These are phyloP conservation scores for Scelioninae gen. 2 DNA, from an alignment of 2,888 invertebrate genomes.

Conservation along the genomic window DNA sequence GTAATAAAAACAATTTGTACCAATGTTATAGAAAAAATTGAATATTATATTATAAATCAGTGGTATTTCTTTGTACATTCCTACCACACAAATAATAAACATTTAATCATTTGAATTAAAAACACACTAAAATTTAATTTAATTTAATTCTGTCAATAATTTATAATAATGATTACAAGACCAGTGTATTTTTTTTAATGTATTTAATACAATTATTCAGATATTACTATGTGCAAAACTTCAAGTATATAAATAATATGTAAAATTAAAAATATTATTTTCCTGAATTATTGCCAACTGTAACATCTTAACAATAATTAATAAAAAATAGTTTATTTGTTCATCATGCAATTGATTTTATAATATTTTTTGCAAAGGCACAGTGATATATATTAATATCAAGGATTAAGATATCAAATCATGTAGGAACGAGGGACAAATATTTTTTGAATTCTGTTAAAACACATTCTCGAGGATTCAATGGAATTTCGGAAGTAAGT, in stretches of 20 bases:
- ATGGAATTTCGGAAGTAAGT: slow-evolving; percentile 71
- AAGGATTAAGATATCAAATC: slow-evolving; percentile 9
- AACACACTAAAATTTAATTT: not conserved
- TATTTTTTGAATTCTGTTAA: slow-evolving; percentile 73
- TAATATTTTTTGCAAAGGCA: too few relatives aligned
- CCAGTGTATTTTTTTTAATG: not conserved
- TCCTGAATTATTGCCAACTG: not conserved
- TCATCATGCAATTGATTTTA: not conserved
- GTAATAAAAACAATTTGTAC: slow-evolving; percentile 50
- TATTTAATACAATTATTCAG: not conserved
- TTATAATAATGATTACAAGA: not conserved
- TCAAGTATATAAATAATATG: slow-evolving; percentile 1
- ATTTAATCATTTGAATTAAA: not conserved
- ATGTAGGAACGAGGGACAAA: slow-evolving; percentile 70
- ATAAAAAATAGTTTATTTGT: not conserved
- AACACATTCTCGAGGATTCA: slow-evolving; percentile 70
- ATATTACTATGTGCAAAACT: not conserved
- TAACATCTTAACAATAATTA: not conserved
- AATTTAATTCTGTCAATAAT: too few relatives aligned
- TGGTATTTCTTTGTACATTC: not conserved
- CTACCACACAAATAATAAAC: not conserved
- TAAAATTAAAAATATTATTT: not conserved
- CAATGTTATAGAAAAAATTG: slow-evolving; percentile 30
- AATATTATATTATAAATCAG: slow-evolving; percentile 29
- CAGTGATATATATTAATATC: not conserved